These are phyloP conservation scores for Tragelaphus scriptus DNA, from an alignment of 2,113 vertebrate genomes.

Conservation along the genomic window DNA sequence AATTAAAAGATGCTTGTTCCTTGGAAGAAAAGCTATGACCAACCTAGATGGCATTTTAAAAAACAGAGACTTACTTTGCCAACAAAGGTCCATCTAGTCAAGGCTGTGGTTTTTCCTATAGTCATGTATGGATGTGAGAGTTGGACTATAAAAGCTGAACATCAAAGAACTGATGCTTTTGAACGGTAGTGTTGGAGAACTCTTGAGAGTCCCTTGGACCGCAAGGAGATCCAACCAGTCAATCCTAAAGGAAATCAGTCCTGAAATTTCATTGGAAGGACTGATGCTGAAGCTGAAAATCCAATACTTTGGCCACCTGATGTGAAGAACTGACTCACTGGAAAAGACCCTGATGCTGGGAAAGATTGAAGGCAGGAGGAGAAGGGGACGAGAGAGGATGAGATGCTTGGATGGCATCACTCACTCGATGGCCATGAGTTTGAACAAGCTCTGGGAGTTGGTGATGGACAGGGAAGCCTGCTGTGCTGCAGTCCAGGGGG, in stretches of 20 bases:
- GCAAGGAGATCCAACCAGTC: background rate
- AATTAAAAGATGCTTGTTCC: background rate
- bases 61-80: background rate
- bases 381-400: background rate
- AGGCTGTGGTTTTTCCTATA: background rate
- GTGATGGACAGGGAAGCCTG: background rate
- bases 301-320: background rate
- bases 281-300: background rate
- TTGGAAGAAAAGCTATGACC: background rate
- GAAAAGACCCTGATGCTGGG: background rate
- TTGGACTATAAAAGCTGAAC: background rate
- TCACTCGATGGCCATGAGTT: background rate
- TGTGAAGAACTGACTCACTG: background rate
- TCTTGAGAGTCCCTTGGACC: background rate
- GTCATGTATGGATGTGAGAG: background rate
- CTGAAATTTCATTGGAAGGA: background rate
- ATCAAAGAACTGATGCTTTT: background rate
- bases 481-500: background rate
- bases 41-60: background rate
- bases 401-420: background rate
- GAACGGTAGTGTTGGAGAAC: background rate
- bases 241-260: background rate
- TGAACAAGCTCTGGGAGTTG: background rate
- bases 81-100: background rate
- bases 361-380: background rate